Conservation (phyloP, 2,888 invertebrate genomes). For the Crematogaster levior region DNA sequence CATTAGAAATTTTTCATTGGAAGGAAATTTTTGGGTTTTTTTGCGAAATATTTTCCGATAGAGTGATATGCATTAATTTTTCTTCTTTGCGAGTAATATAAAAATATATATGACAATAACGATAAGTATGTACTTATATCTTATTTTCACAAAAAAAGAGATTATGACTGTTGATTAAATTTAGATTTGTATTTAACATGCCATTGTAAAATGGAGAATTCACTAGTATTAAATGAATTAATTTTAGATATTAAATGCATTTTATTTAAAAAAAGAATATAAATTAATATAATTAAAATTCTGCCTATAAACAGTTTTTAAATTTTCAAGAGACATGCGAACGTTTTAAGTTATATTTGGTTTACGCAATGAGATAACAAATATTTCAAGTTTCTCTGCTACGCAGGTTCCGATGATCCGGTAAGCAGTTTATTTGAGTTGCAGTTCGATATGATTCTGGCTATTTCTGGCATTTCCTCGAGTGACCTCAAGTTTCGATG, state of each 20-base stretch:
- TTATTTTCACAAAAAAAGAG: not conserved
- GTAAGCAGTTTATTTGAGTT: constrained; percentile 1
- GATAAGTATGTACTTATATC: not conserved
- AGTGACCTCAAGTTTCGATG: constrained; percentile 30
- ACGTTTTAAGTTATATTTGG: not conserved
- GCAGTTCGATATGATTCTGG: not conserved
- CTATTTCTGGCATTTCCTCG: constrained; percentile 40
- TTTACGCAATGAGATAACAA: not conserved
- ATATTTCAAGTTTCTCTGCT: not conserved
- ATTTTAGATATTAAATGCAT: not conserved
- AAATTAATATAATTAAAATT: constrained; percentile 16
- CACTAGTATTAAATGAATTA: constrained; percentile 9
- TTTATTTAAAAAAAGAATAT: not conserved
- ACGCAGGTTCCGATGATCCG: not conserved
- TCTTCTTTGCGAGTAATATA: not conserved
- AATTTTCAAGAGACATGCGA: not conserved
- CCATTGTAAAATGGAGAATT: not conserved
- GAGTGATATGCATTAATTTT: not conserved
- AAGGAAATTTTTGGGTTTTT: not conserved
- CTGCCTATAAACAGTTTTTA: not conserved
- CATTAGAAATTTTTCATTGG: constrained; percentile 1
- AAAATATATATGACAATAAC: not conserved
- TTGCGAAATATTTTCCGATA: not conserved
- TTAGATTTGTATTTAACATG: not conserved
- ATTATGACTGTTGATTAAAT: constrained; percentile 16